These are phyloP conservation scores for Choloepus didactylus DNA, from an alignment of 2,797 vertebrate genomes.

Conservation along the genomic window DNA sequence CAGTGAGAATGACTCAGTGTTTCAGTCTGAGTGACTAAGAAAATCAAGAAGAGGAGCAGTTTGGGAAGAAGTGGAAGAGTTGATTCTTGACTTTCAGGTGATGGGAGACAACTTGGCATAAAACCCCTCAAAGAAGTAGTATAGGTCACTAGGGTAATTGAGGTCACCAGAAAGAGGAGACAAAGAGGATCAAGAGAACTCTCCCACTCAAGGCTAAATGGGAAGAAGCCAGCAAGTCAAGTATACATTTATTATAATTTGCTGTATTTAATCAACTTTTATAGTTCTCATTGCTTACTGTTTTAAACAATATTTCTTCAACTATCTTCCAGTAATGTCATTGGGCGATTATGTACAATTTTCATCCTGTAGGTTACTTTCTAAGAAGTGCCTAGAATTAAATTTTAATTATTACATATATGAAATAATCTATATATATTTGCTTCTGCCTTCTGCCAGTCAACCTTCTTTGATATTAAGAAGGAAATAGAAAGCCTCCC, in stretches of 20 bases:
- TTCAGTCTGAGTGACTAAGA: neutral
- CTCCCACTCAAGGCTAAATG: neutral
- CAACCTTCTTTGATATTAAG: neutral
- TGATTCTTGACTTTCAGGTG: neutral
- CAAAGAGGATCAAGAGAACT: neutral
- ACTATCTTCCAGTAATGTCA: neutral
- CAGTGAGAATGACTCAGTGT: neutral
- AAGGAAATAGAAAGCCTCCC: neutral
- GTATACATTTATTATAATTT: neutral
- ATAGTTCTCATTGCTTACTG: neutral
- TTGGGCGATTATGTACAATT: neutral
- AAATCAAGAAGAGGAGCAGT: neutral
- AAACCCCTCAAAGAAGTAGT: neutral
- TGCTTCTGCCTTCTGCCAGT: slow-evolving; percentile 18
- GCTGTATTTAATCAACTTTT: neutral
- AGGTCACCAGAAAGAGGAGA: neutral
- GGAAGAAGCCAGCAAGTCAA: neutral
- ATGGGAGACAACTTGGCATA: neutral
- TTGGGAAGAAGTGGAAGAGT: neutral
- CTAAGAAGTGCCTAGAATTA: slow-evolving; percentile 20
- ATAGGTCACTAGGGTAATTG: neutral
- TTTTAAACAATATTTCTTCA: neutral
- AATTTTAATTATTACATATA: neutral
- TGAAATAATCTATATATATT: neutral
- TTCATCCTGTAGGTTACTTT: neutral